A percentile compares a stretch with the other conserved stretches of the same genome.
These are phyloP conservation scores for Piscicola geometra DNA, from an alignment of 2,888 invertebrate species.

Conservation along the genomic window DNA sequence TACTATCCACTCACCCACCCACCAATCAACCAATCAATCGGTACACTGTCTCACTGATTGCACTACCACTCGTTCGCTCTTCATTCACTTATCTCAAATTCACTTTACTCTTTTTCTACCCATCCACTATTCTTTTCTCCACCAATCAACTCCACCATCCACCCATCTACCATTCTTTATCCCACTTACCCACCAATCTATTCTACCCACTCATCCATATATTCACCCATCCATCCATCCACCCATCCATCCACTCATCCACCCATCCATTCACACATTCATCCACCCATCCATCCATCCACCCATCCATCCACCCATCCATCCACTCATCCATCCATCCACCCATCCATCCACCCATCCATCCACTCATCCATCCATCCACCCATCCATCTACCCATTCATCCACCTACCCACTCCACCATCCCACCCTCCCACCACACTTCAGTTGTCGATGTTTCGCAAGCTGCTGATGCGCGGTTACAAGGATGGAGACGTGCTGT, in stretches of 20 bases:
- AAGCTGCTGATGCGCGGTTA: constrained; percentile 4
- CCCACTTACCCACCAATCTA: neutral
- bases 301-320: neutral
- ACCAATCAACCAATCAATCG: neutral
- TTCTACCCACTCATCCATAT: too few relatives aligned
- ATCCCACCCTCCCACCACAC: neutral
- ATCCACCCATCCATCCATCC: neutral
- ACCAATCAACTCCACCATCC: neutral
- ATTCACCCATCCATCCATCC: neutral
- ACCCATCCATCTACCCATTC: neutral
- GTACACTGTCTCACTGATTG: neutral
- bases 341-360: neutral
- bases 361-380: neutral
- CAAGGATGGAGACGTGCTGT: constrained; percentile 13
- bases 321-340: neutral
- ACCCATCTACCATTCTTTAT: neutral
- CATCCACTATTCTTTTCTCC: neutral
- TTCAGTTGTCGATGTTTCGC: constrained; percentile 31
- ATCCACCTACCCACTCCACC: neutral
- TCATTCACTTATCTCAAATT: neutral
- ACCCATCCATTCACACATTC: neutral
- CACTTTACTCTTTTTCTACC: neutral
- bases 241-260: neutral
- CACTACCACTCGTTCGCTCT: neutral
- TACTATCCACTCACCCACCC: neutral